Base-by-base conservation (phyloP, 2,113 vertebrate species). In the Acanthisitta chloris region DNA sequence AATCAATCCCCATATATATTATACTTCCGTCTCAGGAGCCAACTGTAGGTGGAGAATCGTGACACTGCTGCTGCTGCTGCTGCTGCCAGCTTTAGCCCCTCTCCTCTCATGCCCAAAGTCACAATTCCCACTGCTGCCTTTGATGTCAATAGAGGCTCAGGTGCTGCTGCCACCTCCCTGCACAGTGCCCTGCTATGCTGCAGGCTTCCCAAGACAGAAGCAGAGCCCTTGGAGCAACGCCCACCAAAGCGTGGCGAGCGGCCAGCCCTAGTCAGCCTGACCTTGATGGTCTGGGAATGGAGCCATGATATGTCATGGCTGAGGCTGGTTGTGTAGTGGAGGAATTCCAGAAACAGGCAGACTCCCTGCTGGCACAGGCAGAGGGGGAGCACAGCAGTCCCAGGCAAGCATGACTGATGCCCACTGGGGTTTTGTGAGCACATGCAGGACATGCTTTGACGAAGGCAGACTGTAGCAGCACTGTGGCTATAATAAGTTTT, bases 271-370 rank as follows among this genome's bases (percentile, higher is more conserved):
- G 72, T 86, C 88, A 88, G 93, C 72, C 88, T 96, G 96, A 94
- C 96, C 96, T 97, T 93, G 96, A 79, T 95, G 88, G 80, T 88
- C 92, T 96, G 95, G 96, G 96, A 94, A 94, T 24, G 52, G 51
- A 90, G 92, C 96, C 96, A 96, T 54, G 69, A 74, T 81, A 48
- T 96, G 69, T 96, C 96, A 92, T 93, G 92, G 64, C 0, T 88
- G 65, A 82, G 65, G 64, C 88, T 95, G 83, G 76, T 83, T 93
- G 71, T 67, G 46, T 4, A 0, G 3, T 88, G 90, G 88, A 90
- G 79, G 55, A 74, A 48, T 57, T 96, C 88, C 92, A 96, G 88
- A 74, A 74, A 33, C 34, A 81, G 76, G 48, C 90, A 70, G 76
- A 34, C 33, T 92, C 83, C 79, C 81, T 86, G 67, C 92, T 93